phyloP scores from a whole-genome alignment of 2,888 invertebrate species.

The Tenthredo scrophulariae region DNA sequence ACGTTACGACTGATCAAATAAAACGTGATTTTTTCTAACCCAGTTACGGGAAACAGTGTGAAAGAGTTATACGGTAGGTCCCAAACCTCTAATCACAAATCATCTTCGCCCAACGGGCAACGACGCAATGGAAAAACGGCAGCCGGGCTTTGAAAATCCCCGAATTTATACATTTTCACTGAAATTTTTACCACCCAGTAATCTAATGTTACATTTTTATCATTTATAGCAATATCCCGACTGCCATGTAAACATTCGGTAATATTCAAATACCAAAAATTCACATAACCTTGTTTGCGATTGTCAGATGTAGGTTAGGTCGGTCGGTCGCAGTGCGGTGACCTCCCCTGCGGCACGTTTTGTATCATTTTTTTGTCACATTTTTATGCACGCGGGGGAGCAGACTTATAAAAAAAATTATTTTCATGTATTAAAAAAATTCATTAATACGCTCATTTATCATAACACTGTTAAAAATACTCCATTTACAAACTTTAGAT shows the following conservation, averaged over 20 bases:
- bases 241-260: slow-evolving; percentile 21
- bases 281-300: slow-evolving; percentile 60
- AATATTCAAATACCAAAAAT: slow-evolving; percentile 30
- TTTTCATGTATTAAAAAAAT: not conserved
- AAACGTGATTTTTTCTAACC: slow-evolving; percentile 68
- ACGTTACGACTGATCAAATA: slow-evolving; percentile 66
- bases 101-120: slow-evolving; percentile 60
- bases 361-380: slow-evolving; percentile 45
- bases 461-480: not conserved
- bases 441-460: not conserved
- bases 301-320: slow-evolving; percentile 76
- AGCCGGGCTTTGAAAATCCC: slow-evolving; percentile 62
- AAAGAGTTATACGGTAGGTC: slow-evolving; percentile 68
- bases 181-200: not conserved
- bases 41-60: slow-evolving; percentile 62
- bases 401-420: not conserved
- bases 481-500: not conserved
- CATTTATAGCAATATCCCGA: not conserved
- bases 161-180: slow-evolving; percentile 51
- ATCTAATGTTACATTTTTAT: not conserved
- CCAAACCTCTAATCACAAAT: slow-evolving; percentile 54
- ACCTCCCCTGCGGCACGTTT: slow-evolving; percentile 68
- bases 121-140: slow-evolving; percentile 67
- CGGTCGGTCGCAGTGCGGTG: slow-evolving; percentile 70
- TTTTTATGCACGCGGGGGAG: slow-evolving; percentile 50